phyloP scores from a whole-genome alignment of 1,140 invertebrate genomes.

The Hydropsyche tenuis region DNA sequence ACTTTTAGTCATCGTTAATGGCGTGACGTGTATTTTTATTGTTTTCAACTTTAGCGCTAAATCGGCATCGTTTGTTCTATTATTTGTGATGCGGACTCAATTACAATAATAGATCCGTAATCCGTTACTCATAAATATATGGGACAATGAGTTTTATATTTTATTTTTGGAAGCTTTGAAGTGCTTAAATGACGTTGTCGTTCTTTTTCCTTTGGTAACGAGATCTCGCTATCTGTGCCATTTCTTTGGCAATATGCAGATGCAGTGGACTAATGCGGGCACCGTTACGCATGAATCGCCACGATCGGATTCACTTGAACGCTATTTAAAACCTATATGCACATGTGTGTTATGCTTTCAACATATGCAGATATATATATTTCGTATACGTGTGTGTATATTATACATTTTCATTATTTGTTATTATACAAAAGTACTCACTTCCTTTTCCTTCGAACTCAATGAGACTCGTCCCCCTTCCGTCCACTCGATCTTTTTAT shows the following conservation, averaged over 20 bases:
- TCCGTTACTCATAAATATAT: no score
- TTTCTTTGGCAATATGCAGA: neutral
- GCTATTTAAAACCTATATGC: neutral
- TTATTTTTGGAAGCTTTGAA: no score
- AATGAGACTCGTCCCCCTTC: conserved; percentile 38
- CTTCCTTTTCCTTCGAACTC: conserved; percentile 40
- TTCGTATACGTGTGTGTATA: conserved; percentile 1
- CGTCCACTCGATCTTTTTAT: conserved; percentile 39
- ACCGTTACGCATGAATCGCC: neutral
- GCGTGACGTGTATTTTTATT: no score
- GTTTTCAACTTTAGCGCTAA: no score
- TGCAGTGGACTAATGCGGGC: neutral
- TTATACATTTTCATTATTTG: conserved; percentile 28
- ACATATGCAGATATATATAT: neutral
- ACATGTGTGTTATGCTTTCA: neutral
- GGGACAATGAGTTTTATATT: no score
- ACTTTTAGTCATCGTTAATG: no score
- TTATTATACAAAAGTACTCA: conserved; percentile 34
- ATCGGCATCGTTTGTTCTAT: no score
- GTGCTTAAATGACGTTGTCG: no score
- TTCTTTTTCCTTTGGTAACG: no score
- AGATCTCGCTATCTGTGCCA: no score
- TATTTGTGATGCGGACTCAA: no score
- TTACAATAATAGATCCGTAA: no score
- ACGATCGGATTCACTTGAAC: neutral